Percentiles rank a stretch among this genome's conserved stretches.
Evolutionary conservation across 2,113 vertebrate genomes (phyloP).

Genomic region (Anser cygnoides): DNA sequence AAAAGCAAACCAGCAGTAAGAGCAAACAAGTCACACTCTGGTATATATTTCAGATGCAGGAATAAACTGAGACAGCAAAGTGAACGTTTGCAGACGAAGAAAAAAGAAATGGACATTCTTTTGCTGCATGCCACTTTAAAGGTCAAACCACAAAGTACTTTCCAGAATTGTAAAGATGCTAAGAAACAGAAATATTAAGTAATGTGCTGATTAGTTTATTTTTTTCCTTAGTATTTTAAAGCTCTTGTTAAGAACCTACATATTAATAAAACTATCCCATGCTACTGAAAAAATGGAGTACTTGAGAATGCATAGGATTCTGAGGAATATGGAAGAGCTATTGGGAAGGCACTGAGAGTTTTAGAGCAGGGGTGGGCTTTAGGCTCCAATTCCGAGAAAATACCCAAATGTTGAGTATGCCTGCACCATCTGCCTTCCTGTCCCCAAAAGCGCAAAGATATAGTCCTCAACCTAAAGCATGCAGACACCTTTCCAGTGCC

Average conservation of each 20-base stretch:
- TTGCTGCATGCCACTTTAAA: not conserved
- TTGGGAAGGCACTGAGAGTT: not conserved
- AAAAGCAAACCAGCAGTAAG: not conserved
- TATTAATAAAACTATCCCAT: not conserved
- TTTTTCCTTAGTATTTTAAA: not conserved
- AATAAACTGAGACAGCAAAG: not conserved
- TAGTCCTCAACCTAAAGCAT: not conserved
- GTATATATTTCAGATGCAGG: not conserved
- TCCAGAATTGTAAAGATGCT: not conserved
- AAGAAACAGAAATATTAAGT: not conserved
- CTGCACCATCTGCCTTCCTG: fast-evolving
- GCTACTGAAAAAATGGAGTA: not conserved
- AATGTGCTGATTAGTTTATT: not conserved
- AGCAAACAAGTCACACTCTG: not conserved
- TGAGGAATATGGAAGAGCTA: not conserved
- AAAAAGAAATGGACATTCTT: not conserved
- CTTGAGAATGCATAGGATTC: not conserved
- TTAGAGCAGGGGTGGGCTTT: not conserved
- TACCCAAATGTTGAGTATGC: not conserved
- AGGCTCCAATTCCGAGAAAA: not conserved
- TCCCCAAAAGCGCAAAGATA: not conserved
- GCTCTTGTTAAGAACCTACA: not conserved
- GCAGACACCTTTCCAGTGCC: not conserved
- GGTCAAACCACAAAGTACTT: not conserved
- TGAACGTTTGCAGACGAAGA: not conserved